A percentile compares a stretch with the other conserved stretches of the same genome.
phyloP scores from a whole-genome alignment of 2,797 vertebrate genomes.

The Dendrocincla tyrannina region DNA sequence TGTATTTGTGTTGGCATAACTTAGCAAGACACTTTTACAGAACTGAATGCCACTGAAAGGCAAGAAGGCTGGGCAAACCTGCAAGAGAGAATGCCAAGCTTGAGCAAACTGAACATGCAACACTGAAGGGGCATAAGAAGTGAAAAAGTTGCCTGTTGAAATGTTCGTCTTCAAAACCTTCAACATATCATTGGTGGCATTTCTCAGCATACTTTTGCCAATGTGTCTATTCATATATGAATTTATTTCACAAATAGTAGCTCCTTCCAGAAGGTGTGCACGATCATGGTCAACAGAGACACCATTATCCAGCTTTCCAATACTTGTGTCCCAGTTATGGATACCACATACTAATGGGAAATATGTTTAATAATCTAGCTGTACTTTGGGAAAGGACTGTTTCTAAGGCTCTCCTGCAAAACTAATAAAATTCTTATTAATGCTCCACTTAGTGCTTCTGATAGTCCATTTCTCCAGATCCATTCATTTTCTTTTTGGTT shows the following conservation, averaged over 20 bases:
- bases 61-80: not conserved
- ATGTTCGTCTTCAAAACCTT: not conserved
- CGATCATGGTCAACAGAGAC: not conserved
- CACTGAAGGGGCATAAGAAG: not conserved
- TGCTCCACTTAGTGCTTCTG: not conserved
- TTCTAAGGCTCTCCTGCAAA: not conserved
- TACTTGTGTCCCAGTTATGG: not conserved
- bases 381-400: not conserved
- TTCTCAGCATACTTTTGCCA: not conserved
- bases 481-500: not conserved
- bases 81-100: not conserved
- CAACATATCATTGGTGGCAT: not conserved
- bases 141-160: not conserved
- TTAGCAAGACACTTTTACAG: not conserved
- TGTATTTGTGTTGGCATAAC: conserved; percentile 37
- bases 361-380: not conserved
- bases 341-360: not conserved
- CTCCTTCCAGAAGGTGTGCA: not conserved
- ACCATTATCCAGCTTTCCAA: not conserved
- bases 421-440: not conserved
- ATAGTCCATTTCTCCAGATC: not conserved
- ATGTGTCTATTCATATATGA: not conserved
- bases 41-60: not conserved
- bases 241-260: not conserved
- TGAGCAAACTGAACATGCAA: not conserved